Evolutionary conservation across 2,888 invertebrate genomes (phyloP).

Genomic region (Diachrysia chrysitis): DNA sequence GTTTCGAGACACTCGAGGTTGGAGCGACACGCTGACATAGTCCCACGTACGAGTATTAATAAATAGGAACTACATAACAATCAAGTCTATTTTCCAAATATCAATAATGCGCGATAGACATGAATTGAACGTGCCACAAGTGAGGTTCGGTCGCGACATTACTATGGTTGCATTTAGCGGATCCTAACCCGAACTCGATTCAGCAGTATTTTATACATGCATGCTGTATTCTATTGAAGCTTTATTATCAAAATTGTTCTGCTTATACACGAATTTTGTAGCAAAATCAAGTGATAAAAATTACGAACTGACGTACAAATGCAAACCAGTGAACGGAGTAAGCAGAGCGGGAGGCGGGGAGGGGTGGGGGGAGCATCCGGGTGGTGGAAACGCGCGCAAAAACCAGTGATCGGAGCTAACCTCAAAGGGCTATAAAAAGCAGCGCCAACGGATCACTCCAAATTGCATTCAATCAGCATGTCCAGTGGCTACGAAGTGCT

Average conservation of each 20-base stretch:
- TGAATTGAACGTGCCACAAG: too few species aligned
- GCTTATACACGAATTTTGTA: neutral
- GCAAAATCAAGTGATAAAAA: slow-evolving; percentile 7
- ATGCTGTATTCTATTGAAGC: neutral
- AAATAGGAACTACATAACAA: too few species aligned
- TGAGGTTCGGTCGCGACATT: too few species aligned
- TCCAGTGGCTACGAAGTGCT: slow-evolving; percentile 25
- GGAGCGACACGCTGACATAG: neutral
- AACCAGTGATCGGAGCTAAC: slow-evolving; percentile 39
- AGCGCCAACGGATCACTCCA: slow-evolving; percentile 20
- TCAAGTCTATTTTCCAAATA: too few species aligned
- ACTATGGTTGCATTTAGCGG: too few species aligned
- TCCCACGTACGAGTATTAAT: too few species aligned
- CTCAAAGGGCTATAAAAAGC: slow-evolving; percentile 53
- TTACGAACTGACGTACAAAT: neutral
- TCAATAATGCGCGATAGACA: too few species aligned
- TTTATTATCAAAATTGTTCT: neutral
- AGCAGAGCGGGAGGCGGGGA: neutral
- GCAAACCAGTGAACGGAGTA: slow-evolving; percentile 3
- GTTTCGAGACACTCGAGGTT: neutral
- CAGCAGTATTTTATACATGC: neutral
- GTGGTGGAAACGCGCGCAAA: slow-evolving; percentile 20
- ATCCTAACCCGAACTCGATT: too few species aligned
- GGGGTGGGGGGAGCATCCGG: neutral
- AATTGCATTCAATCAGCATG: slow-evolving; percentile 49